Evolutionary conservation across 2,113 vertebrate species (phyloP), one percentile per base, ranked within the genome.

Genomic region (Macquaria australasica): DNA sequence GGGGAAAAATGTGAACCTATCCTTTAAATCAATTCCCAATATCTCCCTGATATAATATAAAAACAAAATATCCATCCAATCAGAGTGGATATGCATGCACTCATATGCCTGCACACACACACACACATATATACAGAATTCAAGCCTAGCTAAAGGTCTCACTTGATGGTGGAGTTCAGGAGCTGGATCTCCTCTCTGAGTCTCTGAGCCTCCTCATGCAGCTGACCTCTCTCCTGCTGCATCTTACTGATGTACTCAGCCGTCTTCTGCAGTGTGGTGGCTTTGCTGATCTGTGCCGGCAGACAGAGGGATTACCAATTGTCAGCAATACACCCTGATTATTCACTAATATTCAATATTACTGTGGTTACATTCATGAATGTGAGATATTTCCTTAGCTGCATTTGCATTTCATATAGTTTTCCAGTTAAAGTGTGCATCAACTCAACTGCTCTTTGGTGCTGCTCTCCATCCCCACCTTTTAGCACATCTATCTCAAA

Each of bases 251-350:
- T 97, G 90, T 99, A 99, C 86, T 99, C 97, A 0, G 96, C 97
- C 0, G 98, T 99, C 96, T 99, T 99, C 92, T 99, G 98, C 93
- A 99, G 89, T 0, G 97, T 99, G 58, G 97, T 97, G 71, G 98
- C 98, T 88, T 99, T 99, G 93, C 98, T 99, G 91, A 99, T 97
- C 98, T 99, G 93, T 0, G 14, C 11, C 74, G 28, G 73, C 48
- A 82, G 39, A 86, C 59, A 83, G 37, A 78, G 43, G 59, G 21
- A 34, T 85, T 37, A 71, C 7, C 25, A 72, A 37, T 58, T 14
- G 21, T 73, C 50, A 88, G n/a, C 7, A 55, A 55, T 8, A 34
- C 28, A 10, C 58, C 18, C 20, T 12, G 58, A 14, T 41, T 41
- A 53, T 15, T 55, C 31, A 66, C 48, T 14, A 37, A 64, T 48